Evolutionary conservation across 1,140 invertebrate species (phyloP).

Genomic region (Papilio glaucus): DNA sequence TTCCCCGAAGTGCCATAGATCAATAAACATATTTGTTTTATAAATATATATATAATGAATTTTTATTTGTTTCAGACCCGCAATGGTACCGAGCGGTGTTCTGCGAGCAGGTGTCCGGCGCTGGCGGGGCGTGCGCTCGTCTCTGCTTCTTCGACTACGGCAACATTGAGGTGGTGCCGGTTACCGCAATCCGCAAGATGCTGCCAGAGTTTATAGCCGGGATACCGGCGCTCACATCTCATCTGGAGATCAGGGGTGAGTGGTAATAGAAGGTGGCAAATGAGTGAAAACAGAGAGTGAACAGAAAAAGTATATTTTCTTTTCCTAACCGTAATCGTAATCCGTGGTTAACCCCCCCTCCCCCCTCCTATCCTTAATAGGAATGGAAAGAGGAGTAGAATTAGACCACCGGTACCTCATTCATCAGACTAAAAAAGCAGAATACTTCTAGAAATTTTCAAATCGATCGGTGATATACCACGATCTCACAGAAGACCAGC

Average conservation of each 20-base stretch:
- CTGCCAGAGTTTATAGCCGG: conserved; percentile 58
- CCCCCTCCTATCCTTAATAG: too few relatives aligned
- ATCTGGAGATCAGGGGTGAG: conserved; percentile 57
- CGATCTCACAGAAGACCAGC: too few relatives aligned
- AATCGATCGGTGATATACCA: too few relatives aligned
- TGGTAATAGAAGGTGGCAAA: background rate
- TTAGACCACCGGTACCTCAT: too few relatives aligned
- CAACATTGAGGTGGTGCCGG: conserved; percentile 49
- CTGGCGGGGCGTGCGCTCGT: conserved; percentile 43
- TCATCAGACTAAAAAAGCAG: too few relatives aligned
- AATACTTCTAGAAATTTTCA: too few relatives aligned
- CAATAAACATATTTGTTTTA: too few relatives aligned
- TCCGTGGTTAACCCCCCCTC: too few relatives aligned
- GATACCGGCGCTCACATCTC: conserved; percentile 49
- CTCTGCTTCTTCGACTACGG: conserved; percentile 64
- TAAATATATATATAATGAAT: too few relatives aligned
- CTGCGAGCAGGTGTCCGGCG: conserved; percentile 47
- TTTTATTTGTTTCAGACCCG: conserved; percentile 50
- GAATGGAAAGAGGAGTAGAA: too few relatives aligned
- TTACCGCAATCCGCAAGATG: conserved; percentile 54
- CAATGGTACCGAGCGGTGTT: conserved; percentile 68
- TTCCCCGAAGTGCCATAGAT: too few relatives aligned
- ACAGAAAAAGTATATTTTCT: background rate
- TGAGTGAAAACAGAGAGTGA: background rate
- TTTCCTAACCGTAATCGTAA: too few relatives aligned